phyloP scores from a whole-genome alignment of 2,888 invertebrate genomes.

The Anodontia alba region DNA sequence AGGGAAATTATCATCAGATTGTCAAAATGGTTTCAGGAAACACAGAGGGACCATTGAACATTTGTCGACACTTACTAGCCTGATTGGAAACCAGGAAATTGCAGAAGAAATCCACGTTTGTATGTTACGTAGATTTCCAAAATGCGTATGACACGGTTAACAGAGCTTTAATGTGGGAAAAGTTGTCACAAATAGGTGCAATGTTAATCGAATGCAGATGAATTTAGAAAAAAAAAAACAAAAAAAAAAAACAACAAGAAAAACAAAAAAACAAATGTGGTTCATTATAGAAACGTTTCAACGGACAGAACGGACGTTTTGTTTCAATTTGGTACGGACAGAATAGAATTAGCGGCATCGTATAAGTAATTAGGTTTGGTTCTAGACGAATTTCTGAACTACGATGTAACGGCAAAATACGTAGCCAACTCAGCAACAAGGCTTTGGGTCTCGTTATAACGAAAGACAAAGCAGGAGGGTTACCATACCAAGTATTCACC shows the following conservation, averaged over 20 bases:
- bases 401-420: conserved; percentile 20
- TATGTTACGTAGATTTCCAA: too few species aligned
- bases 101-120: too few species aligned
- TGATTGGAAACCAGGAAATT: too few species aligned
- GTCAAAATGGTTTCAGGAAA: too few species aligned
- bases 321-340: conserved; percentile 2
- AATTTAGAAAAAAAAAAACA: too few species aligned
- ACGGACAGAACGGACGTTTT: background rate
- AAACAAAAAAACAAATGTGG: conserved; percentile 8
- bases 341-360: background rate
- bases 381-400: conserved; percentile 20
- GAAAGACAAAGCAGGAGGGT: conserved; percentile 14
- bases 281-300: conserved; percentile 5
- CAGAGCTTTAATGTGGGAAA: background rate
- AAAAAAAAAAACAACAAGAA: too few species aligned
- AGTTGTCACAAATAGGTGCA: background rate
- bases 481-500: conserved; percentile 28
- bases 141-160: too few species aligned
- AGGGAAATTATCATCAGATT: background rate
- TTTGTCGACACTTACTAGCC: too few species aligned
- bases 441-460: conserved; percentile 21
- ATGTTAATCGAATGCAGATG: too few species aligned
- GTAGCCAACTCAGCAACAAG: conserved; percentile 21
- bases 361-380: conserved; percentile 25
- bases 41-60: too few species aligned